Evolutionary conservation across 2,113 vertebrate genomes (phyloP).

Genomic region (Rhagologus leucostigma): DNA sequence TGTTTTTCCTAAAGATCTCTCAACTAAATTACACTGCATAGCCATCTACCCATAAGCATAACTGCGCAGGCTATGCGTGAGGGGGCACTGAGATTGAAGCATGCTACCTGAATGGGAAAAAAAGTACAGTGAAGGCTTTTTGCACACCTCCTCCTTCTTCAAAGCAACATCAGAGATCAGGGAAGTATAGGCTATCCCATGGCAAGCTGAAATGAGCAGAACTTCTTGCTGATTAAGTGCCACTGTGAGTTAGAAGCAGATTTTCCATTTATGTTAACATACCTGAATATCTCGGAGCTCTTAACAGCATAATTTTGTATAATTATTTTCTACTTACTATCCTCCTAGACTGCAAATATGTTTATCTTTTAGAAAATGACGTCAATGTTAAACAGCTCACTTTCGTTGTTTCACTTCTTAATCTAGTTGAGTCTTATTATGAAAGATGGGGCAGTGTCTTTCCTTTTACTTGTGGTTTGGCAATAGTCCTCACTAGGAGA

Average conservation of each 20-base stretch:
- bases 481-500: not conserved
- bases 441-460: not conserved
- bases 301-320: not conserved
- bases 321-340: slow-evolving; percentile 27
- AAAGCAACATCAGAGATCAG: not conserved
- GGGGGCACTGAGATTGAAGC: not conserved
- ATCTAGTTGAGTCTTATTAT: not conserved
- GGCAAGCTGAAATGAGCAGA: not conserved
- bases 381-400: not conserved
- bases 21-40: not conserved
- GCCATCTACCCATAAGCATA: not conserved
- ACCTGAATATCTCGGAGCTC: not conserved
- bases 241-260: not conserved
- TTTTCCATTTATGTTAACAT: not conserved
- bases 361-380: slow-evolving; percentile 31
- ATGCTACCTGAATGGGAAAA: rapidly evolving
- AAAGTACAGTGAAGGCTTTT: not conserved
- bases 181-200: not conserved
- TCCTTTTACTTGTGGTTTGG: slow-evolving; percentile 33
- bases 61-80: rapidly evolving
- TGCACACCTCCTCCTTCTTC: not conserved
- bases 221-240: not conserved
- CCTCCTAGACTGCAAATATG: not conserved
- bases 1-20: not conserved
- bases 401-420: slow-evolving; percentile 31